Evolutionary conservation across 2,888 invertebrate genomes (phyloP), one percentile per base, ranked within the genome.

Genomic region (Quadroppia sp.): DNA sequence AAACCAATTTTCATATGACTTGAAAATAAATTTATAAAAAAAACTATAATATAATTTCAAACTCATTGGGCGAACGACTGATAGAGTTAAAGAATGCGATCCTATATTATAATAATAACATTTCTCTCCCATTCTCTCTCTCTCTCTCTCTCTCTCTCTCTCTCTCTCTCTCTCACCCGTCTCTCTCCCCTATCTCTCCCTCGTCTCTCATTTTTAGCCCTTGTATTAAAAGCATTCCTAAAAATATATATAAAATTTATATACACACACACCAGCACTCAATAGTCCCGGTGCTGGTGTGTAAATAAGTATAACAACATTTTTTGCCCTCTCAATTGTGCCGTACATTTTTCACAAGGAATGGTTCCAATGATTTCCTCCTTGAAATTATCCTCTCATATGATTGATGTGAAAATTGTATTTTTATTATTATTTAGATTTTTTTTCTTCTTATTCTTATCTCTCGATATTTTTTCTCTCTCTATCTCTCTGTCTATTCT

Each of bases 281-380:
- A n/a, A n/a, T n/a, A n/a, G n/a, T n/a, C n/a, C n/a, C n/a, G n/a
- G n/a, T n/a, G 15, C n/a, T 45, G 13, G 28, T 7, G 56, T 56
- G 28, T 56, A 56, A 56, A 56, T 56, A 56, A 56, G 56, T 56
- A 56, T 56, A 56, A 56, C 28, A 56, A 56, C 56, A 17, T 30
- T 28, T 56, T 56, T 30, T 36, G 36, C 4, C 6, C 36, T 11
- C 6, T 30, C 56, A 56, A 11, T 56, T 56, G 56, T 56, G 56
- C 28, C 56, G 30, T 50, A 56, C 28, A 28, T 56, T 56, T 50
- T 53, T 56, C 56, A 56, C 56, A 56, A 56, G 56, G 30, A 56
- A 56, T 30, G 30, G 2, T 53, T 28, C 23, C 28, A 56, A 30
- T 56, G 56, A 56, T 56, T 56, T 56, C 56, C 56, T 56, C 20